These are phyloP conservation scores for Propsilocerus akamusi DNA, from an alignment of 1,140 invertebrate genomes.

Conservation along the genomic window DNA sequence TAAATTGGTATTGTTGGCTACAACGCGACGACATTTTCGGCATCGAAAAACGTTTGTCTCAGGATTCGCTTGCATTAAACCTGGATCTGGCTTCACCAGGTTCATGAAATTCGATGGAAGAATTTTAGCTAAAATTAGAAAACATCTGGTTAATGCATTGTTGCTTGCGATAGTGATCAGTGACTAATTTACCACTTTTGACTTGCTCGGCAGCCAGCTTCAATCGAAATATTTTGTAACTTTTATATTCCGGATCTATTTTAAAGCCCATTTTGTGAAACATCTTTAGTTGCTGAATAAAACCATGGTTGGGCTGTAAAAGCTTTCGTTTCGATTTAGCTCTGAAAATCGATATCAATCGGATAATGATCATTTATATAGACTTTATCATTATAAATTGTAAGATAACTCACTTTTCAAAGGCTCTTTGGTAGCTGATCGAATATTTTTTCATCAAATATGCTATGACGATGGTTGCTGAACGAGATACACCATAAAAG, in stretches of 20 bases:
- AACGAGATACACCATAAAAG: conserved; percentile 72
- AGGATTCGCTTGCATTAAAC: conserved; percentile 49
- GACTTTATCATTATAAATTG: conserved; percentile 7
- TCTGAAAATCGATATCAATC: conserved; percentile 19
- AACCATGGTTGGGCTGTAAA: conserved; percentile 52
- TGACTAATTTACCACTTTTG: conserved; percentile 34
- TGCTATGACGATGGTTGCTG: conserved; percentile 62
- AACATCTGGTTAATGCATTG: not conserved
- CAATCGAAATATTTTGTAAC: conserved; percentile 58
- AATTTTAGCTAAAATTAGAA: conserved; percentile 44
- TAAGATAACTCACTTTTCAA: conserved; percentile 26
- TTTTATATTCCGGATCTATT: conserved; percentile 46
- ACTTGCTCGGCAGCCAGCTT: conserved; percentile 62
- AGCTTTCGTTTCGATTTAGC: conserved; percentile 43
- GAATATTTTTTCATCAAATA: conserved; percentile 69
- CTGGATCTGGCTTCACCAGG: conserved; percentile 60
- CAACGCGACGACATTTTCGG: conserved; percentile 54
- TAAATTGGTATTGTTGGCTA: conserved; percentile 59
- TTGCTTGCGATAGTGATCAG: not conserved
- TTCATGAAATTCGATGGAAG: conserved; percentile 55
- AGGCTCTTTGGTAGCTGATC: conserved; percentile 48
- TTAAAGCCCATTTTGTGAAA: conserved; percentile 56
- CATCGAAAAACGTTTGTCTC: conserved; percentile 67
- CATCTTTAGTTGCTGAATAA: conserved; percentile 52
- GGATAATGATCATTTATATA: not conserved